Base-by-base conservation (phyloP, 2,113 vertebrate genomes). In the Balaenoptera acutorostrata region DNA sequence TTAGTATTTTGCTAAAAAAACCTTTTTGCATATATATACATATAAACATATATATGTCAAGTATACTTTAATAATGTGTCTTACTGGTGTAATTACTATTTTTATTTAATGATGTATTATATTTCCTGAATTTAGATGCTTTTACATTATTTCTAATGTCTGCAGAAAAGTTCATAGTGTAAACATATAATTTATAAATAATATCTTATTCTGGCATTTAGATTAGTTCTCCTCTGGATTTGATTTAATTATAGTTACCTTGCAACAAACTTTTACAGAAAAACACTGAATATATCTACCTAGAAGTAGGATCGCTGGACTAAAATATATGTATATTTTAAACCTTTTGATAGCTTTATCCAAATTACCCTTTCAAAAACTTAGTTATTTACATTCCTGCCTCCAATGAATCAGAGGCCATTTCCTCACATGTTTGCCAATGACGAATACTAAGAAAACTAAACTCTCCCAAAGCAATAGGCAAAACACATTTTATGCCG, bases 241-340 rank as follows among this genome's bases (percentile, higher is more conserved):
- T 93, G 39, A 93, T 33, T 74, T 95, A 88, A 94, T 96, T 90
- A 84, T 39, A 90, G 23, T 68, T 71, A 90, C 59, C 23, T 14
- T 41, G 29, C 4, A 77, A 72, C 77, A n/a, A 75, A 25, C 2
- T 77, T 96, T 95, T 94, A 63, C 61, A 71, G 33, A 63, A 77
- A 88, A 90, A 66, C 13, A 36, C 6, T 88, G 33, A 93, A 33
- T 39, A 44, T 23, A 66, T 80, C 39, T 95, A 74, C 15, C 57
- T 88, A 88, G 41, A 93, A 85, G 25, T 75, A 72, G 31, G 89
- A 74, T 57, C 69, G 20, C n/a, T 71, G 8, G 6, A 33, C 72
- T 71, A 66, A 88, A 81, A 95, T 88, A 66, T 18, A 55, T 41
- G 4, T 29, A 88, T 0, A 78, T 72, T 92, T 85, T 46, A 36